Evolutionary conservation across 2,113 vertebrate genomes (phyloP).

Genomic region (Cyprinodon brontotheroides): DNA sequence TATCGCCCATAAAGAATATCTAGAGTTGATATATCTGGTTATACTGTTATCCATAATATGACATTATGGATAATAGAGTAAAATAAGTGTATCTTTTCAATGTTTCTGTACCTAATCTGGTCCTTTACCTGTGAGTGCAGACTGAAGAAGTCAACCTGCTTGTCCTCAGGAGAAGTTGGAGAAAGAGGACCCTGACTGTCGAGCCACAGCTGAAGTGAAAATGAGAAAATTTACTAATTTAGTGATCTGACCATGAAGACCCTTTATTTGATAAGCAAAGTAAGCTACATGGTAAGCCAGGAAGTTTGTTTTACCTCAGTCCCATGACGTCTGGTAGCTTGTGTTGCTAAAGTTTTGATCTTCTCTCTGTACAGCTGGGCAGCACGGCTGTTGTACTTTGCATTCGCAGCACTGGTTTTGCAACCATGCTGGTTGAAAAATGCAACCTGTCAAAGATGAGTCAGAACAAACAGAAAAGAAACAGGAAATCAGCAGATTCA

Average conservation of each 20-base stretch:
- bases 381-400: constrained; percentile 91
- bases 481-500: not conserved
- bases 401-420: constrained; percentile 83
- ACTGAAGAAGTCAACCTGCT: constrained; percentile 93
- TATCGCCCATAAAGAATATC: no score
- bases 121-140: constrained; percentile 80
- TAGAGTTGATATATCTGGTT: no score
- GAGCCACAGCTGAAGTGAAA: constrained; percentile 86
- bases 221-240: not conserved
- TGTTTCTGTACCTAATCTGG: not conserved
- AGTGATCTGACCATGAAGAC: not conserved
- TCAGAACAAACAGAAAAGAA: not conserved
- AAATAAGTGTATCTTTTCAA: not conserved
- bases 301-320: constrained; percentile 82
- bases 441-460: constrained; percentile 74
- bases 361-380: constrained; percentile 91
- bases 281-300: not conserved
- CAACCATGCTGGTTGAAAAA: constrained; percentile 94
- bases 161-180: constrained; percentile 80
- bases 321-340: constrained; percentile 87
- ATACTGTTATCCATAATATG: not conserved
- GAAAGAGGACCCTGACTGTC: constrained; percentile 82
- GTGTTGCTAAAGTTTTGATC: constrained; percentile 85
- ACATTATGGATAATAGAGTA: not conserved
- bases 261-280: not conserved